phyloP scores from a whole-genome alignment of 2,888 invertebrate species.

The Bugulina stolonifera region DNA sequence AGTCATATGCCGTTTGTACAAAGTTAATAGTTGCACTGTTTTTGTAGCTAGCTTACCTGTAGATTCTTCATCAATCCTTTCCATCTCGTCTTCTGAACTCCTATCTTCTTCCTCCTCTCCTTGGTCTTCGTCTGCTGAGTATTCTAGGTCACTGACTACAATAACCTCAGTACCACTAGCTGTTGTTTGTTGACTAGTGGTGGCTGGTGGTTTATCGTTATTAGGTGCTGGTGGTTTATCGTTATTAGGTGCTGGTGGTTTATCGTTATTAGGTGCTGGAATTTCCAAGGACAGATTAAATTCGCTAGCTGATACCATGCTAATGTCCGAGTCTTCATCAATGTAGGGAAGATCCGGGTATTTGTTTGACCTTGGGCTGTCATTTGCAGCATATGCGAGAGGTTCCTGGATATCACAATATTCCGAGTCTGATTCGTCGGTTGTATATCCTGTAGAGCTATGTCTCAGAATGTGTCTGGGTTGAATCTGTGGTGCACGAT shows the following conservation, averaged over 20 bases:
- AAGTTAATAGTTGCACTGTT: no score
- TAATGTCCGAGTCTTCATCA: background rate
- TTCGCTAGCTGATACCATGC: background rate
- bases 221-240: no score
- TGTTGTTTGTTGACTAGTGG: no score
- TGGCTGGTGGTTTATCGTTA: no score
- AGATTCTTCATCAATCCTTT: background rate
- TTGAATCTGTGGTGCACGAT: background rate
- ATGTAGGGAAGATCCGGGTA: background rate
- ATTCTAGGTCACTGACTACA: constrained; percentile 3
- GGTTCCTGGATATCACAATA: background rate
- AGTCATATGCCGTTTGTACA: no score
- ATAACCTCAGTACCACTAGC: background rate
- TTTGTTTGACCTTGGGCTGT: background rate
- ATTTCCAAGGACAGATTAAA: background rate
- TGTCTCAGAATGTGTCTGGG: background rate
- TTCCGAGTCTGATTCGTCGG: background rate
- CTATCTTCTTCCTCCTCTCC: background rate
- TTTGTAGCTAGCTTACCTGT: no score
- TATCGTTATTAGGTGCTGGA: no score
- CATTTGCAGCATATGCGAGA: background rate
- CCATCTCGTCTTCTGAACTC: background rate
- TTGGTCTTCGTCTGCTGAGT: constrained; percentile 23
- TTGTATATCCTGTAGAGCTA: background rate
- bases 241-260: no score